Conservation (phyloP, 2,888 invertebrate species). For the Dinocampus coccinellae region DNA sequence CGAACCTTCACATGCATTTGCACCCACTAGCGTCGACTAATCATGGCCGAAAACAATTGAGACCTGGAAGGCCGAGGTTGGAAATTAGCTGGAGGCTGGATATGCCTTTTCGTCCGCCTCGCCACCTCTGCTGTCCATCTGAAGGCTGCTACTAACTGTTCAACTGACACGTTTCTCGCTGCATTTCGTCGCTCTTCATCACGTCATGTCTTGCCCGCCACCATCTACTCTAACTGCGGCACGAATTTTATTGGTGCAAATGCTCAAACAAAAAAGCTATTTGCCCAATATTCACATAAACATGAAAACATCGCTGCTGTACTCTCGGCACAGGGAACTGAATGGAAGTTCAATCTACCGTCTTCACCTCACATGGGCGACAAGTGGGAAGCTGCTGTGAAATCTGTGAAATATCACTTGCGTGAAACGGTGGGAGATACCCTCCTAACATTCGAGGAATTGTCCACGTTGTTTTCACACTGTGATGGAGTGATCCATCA, state of each 20-base stretch:
- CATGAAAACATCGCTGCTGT: background rate
- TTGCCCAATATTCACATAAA: background rate
- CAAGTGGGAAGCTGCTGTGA: no score
- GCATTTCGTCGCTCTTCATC: constrained; percentile 11
- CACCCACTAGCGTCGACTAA: no score
- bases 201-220: background rate
- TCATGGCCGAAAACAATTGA: constrained; percentile 28
- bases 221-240: background rate
- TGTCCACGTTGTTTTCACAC: constrained; percentile 48
- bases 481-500: no score
- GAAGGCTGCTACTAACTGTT: constrained; percentile 30
- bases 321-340: constrained; percentile 36
- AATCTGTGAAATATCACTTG: no score
- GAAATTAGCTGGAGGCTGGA: constrained; percentile 40
- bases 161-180: constrained; percentile 34
- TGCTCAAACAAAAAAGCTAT: background rate
- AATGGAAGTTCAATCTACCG: constrained; percentile 53
- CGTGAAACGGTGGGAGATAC: background rate
- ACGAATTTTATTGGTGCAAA: constrained; percentile 15
- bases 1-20: no score
- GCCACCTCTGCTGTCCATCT: constrained; percentile 34
- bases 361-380: no score
- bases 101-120: constrained; percentile 47
- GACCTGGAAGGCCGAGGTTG: constrained; percentile 25
- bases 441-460: constrained; percentile 50